Evolutionary conservation across 2,888 invertebrate species (phyloP).

Genomic region (Hypolimnas misippus): DNA sequence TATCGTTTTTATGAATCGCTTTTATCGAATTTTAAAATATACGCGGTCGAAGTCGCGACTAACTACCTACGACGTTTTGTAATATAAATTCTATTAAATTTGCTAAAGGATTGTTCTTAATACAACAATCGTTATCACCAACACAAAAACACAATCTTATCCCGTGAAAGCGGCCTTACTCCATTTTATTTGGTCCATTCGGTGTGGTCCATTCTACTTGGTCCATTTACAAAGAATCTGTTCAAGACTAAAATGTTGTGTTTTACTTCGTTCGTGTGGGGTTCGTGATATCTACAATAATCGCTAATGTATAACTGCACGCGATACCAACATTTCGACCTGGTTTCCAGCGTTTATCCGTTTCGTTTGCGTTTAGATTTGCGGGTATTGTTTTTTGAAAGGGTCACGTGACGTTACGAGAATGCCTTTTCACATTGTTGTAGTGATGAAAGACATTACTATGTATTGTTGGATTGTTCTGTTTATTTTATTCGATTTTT

Average conservation of each 20-base stretch:
- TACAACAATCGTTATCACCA: too few species aligned
- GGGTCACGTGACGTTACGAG: conserved; percentile 27
- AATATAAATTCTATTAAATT: too few species aligned
- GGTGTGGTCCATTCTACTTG: too few species aligned
- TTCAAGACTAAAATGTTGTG: conserved; percentile 24
- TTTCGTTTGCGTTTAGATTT: conserved; percentile 47
- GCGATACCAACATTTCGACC: conserved; percentile 50
- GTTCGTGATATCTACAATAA: conserved; percentile 40
- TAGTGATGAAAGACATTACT: neutral
- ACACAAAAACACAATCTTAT: too few species aligned
- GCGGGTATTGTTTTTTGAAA: conserved; percentile 42
- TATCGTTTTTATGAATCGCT: too few species aligned
- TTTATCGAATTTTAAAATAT: too few species aligned
- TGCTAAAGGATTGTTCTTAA: too few species aligned
- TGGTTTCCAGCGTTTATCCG: conserved; percentile 43
- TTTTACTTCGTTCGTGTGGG: conserved; percentile 24
- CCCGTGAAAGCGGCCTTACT: too few species aligned
- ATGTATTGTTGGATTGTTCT: neutral
- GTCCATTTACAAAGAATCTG: conserved; percentile 12
- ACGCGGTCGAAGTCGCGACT: too few species aligned
- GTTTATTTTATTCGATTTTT: neutral
- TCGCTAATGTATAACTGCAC: conserved; percentile 44
- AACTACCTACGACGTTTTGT: too few species aligned
- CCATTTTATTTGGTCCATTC: too few species aligned
- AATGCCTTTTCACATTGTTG: neutral